Evolutionary conservation across 1,140 invertebrate species (phyloP).

Genomic region (Saccostrea cuccullata): DNA sequence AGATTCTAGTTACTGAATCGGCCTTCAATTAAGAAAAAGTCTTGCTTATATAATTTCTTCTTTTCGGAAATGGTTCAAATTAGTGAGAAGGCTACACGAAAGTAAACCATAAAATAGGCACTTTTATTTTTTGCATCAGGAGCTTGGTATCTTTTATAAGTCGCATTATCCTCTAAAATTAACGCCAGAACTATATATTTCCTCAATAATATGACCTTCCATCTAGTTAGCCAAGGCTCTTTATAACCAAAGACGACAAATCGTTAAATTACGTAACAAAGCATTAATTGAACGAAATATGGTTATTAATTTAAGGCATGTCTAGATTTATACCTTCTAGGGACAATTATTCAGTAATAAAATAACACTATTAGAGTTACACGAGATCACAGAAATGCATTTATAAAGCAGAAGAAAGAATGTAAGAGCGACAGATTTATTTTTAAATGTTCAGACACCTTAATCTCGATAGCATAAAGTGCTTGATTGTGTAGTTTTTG

Average conservation of each 20-base stretch:
- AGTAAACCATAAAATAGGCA: not conserved
- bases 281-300: conserved; percentile 31
- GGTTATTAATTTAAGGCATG: not conserved
- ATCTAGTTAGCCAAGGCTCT: not conserved
- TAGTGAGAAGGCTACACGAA: not conserved
- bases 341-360: conserved; percentile 16
- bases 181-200: not conserved
- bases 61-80: not conserved
- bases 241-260: not conserved
- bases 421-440: not conserved
- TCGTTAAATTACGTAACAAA: conserved; percentile 2
- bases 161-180: not conserved
- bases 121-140: not conserved
- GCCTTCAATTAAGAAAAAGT: no score
- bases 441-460: not conserved
- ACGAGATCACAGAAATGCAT: not conserved
- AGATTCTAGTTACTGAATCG: no score
- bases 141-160: not conserved
- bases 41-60: not conserved
- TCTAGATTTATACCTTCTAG: conserved; percentile 3
- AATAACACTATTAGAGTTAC: not conserved
- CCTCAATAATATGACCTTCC: not conserved
- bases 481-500: conserved; percentile 1
- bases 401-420: conserved; percentile 4
- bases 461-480: not conserved